Base-by-base conservation (phyloP, 2,797 vertebrate species). In the Acanthurus tractus region DNA sequence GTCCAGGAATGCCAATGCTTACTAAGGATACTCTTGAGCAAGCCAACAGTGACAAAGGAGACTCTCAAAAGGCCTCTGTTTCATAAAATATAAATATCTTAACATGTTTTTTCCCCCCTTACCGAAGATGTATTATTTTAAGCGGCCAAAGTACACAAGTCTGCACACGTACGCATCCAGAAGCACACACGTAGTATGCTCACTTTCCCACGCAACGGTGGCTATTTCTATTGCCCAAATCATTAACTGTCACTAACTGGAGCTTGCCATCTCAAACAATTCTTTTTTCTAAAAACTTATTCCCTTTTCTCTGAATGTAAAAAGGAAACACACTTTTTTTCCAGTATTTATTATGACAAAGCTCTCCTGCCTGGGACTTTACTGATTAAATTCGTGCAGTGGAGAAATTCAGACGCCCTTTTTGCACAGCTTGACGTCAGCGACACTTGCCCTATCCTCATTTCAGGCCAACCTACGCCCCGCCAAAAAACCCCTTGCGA, bases 41-140 rank as follows among this genome's bases (percentile, higher is more conserved):
- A 80, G 93, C 93, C 94, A 94, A 94, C 72, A 92, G 90, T 90
- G 94, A 95, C 93, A 94, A 93, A 93, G 69, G 82, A 84, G 84
- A 91, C 79, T 93, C 93, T 93, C 92, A 59, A 55, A 84, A 88
- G 94, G 87, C 70, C 87, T 69, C 49, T 36, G 80, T 90, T 93
- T 91, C 87, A 90, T 63, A 73, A 86, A 90, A 85, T 84, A 87
- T 79, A 93, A 93, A 92, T 88, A 84, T 92, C 87, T 87, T 80
- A 86, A 88, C 82, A 88, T 83, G 76, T 72, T 81, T 88, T 79
- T 74, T 4, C 36, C 66, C 78, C 56, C 54, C 70, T 48, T 68
- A 85, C 85, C 23, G 54, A 84, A 81, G 78, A 88, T 78, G 65
- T 88, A 83, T 83, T 78, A 85, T 76, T 82, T 56, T 63, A 63